A percentile compares a stretch with the other conserved stretches of the same genome.
These are phyloP conservation scores for Hydrophis major DNA, from an alignment of 2,797 vertebrate species.

Conservation along the genomic window DNA sequence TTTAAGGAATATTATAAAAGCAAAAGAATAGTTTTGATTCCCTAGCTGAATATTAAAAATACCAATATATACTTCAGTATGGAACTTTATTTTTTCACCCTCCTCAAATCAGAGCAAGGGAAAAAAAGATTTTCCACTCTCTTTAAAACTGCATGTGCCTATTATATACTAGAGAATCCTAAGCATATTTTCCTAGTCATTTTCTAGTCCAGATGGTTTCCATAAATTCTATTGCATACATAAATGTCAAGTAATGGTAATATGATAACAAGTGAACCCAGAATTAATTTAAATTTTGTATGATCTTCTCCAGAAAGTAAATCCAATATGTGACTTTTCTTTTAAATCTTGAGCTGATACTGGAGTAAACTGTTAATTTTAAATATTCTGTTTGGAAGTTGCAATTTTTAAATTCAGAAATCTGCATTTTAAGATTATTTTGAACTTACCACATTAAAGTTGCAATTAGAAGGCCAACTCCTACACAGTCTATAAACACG, in stretches of 20 bases:
- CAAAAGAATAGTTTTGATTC: background rate
- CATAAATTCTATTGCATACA: background rate
- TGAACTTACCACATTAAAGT: conserved; percentile 94
- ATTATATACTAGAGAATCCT: background rate
- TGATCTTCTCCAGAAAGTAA: background rate
- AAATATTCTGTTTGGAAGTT: background rate
- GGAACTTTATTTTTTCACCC: background rate
- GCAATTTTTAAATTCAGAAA: background rate
- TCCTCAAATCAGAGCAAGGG: background rate
- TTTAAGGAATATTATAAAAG: background rate
- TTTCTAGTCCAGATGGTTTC: background rate
- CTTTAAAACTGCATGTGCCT: background rate
- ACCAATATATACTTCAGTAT: background rate
- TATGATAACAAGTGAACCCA: background rate
- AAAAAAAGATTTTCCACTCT: background rate
- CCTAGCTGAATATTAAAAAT: background rate
- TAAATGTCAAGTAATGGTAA: background rate
- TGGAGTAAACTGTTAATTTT: background rate
- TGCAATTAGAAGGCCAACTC: conserved; percentile 92
- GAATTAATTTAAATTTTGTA: background rate
- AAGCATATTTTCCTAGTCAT: background rate
- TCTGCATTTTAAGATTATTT: background rate
- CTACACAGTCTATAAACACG: conserved; percentile 95
- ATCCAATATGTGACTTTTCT: background rate
- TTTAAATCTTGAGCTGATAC: background rate